Percentiles rank a stretch among this genome's conserved stretches.
Conservation (phyloP, 1,140 invertebrate species). For the Hylaeus volcanicus region DNA sequence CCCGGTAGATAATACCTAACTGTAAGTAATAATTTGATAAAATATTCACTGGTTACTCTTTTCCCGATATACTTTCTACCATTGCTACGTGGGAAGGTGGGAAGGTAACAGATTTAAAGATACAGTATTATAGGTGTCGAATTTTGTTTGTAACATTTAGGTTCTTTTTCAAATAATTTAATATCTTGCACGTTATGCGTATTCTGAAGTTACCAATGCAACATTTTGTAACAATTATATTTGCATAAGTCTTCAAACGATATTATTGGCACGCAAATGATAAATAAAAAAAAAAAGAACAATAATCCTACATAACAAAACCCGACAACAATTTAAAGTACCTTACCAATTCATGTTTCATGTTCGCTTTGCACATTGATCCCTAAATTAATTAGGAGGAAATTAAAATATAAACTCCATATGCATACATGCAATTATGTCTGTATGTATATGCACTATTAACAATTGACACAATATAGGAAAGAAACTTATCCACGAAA, state of each 20-base stretch:
- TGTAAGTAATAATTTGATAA: neutral
- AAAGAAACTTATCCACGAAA: slow-evolving; percentile 6
- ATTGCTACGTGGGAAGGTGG: neutral
- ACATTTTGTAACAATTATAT: neutral
- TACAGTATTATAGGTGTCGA: neutral
- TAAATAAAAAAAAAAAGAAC: neutral
- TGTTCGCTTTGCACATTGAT: slow-evolving; percentile 17
- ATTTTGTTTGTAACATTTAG: neutral
- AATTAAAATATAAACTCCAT: neutral
- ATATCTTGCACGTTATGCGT: neutral
- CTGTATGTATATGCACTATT: neutral
- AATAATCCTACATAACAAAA: neutral
- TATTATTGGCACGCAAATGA: no score
- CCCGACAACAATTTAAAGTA: neutral
- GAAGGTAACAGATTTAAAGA: neutral
- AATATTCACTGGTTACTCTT: slow-evolving; percentile 5
- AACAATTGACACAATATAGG: neutral
- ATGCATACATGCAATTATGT: neutral
- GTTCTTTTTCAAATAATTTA: neutral
- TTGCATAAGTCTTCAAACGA: neutral
- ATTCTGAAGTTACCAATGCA: neutral
- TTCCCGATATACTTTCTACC: neutral
- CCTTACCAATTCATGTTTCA: slow-evolving; percentile 22
- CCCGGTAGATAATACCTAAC: neutral
- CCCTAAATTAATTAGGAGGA: slow-evolving; percentile 2